Evolutionary conservation across 1,140 invertebrate genomes (phyloP).

Genomic region (Branchinecta lynchi): DNA sequence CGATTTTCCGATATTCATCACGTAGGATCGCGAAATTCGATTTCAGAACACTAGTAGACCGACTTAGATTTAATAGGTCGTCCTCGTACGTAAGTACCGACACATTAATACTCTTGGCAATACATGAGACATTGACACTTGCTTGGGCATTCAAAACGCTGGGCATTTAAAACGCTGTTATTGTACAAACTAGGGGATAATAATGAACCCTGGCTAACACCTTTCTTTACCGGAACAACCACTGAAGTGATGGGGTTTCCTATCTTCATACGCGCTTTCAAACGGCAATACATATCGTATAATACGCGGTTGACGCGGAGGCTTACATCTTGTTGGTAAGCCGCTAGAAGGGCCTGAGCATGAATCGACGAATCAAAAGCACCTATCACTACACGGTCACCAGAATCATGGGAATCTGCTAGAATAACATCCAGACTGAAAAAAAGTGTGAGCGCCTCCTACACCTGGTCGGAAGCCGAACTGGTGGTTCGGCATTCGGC

Average conservation of each 20-base stretch:
- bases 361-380: background rate
- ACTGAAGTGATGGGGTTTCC: background rate
- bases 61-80: conserved; percentile 7
- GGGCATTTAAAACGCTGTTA: too few relatives aligned
- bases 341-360: too few relatives aligned
- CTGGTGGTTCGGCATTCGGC: conserved; percentile 4
- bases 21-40: background rate
- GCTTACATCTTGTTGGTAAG: conserved; percentile 9
- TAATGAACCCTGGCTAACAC: conserved; percentile 5
- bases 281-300: conserved; percentile 9
- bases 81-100: background rate
- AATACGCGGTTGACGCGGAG: background rate
- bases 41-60: conserved; percentile 15
- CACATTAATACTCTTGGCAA: too few relatives aligned
- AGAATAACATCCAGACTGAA: conserved; percentile 1
- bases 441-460: background rate
- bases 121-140: too few relatives aligned
- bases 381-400: background rate
- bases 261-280: conserved; percentile 6
- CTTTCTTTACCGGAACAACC: conserved; percentile 6
- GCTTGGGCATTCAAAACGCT: too few relatives aligned
- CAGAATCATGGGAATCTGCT: conserved; percentile 5
- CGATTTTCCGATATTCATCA: conserved; percentile 10
- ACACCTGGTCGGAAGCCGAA: background rate
- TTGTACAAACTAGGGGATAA: too few relatives aligned